Base-by-base conservation (phyloP, 2,888 invertebrate genomes). In the Tyria jacobaeae region DNA sequence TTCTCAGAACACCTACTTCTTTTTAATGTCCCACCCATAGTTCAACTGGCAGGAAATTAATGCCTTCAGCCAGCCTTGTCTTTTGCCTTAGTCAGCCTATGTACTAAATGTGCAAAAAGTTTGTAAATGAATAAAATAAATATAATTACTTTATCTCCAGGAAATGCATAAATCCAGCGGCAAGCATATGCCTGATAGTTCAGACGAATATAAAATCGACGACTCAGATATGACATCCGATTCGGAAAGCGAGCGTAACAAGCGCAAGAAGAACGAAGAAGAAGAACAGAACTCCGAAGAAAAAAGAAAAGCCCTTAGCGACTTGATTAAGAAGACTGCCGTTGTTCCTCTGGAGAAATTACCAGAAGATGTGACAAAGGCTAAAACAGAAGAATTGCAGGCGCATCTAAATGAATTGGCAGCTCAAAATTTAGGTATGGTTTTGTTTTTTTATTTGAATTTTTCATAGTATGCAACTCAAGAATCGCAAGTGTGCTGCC, bases 121-220 rank as follows among this genome's bases (percentile, higher is more conserved):
- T 24, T 24, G 10, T 3, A 47, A 27, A 27, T 31, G 27, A 31
- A 17, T 3, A n/a, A 15, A 25, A 17, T 24, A 15, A 25, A n/a
- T 6, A 9, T 14, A 10, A n/a, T 41, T 2, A 31, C 6, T n/a
- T 56, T 25, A 15, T 56, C 37, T 21, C n/a, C 81, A 94, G 94
- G 94, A 94, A 75, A 91, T 93, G 88, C 94, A 94, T 85, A 94
- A 94, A 66, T 92, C 93, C 1, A 92, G 92, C 82, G 94, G 94
- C 68, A 94, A 94, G 70, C 94, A 94, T 85, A 94, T 93, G 94
- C 87, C 90, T 53, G 94, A 94, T 80, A 94, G 92, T 62, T 94
- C 94, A 1, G 93, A 94, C 79, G 94, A 94, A 83, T 94, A 91
- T 84, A 90, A 90, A 63, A 78, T 91, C 44, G 87, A 86, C 51